Percentiles rank a stretch among this genome's conserved stretches.
Evolutionary conservation across 1,140 invertebrate species (phyloP).

Genomic region (Drosophila biarmipes): DNA sequence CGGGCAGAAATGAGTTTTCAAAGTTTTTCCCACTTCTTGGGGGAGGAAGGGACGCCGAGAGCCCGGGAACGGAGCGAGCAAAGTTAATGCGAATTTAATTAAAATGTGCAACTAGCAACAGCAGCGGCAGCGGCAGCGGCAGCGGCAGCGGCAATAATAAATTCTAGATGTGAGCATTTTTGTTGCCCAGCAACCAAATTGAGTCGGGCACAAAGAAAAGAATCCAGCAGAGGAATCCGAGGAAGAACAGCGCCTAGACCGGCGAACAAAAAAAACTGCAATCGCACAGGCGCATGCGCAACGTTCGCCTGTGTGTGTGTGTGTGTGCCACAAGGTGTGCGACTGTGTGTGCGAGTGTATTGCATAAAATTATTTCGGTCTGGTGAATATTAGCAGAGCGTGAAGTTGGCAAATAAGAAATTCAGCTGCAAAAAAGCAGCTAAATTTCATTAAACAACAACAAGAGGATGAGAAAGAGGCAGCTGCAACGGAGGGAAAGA

Average conservation of each 20-base stretch:
- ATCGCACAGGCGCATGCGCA: constrained; percentile 63
- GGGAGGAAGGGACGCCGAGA: constrained; percentile 23
- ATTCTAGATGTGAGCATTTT: constrained; percentile 76
- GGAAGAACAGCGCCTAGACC: constrained; percentile 35
- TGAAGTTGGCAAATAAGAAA: constrained; percentile 84
- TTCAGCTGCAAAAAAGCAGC: constrained; percentile 67
- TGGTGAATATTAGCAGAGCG: constrained; percentile 84
- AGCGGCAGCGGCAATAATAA: constrained; percentile 43
- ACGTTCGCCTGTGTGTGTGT: constrained; percentile 41
- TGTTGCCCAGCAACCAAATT: constrained; percentile 68
- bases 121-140: constrained; percentile 27
- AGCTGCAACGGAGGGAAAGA: constrained; percentile 24
- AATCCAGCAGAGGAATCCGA: constrained; percentile 49
- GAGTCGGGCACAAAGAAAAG: constrained; percentile 49
- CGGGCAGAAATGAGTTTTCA: constrained; percentile 77
- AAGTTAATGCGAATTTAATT: constrained; percentile 83
- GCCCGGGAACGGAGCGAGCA: constrained; percentile 18
- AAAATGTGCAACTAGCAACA: constrained; percentile 82
- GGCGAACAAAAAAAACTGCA: constrained; percentile 53
- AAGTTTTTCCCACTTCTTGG: constrained; percentile 72
- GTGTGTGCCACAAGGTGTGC: neutral
- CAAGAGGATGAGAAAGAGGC: constrained; percentile 50
- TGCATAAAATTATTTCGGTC: constrained; percentile 85
- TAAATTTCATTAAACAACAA: constrained; percentile 76
- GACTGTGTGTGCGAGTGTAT: constrained; percentile 54